Evolutionary conservation across 2,888 invertebrate species (phyloP), one percentile per base, ranked within the genome.

Genomic region (Uloborus plumipes): DNA sequence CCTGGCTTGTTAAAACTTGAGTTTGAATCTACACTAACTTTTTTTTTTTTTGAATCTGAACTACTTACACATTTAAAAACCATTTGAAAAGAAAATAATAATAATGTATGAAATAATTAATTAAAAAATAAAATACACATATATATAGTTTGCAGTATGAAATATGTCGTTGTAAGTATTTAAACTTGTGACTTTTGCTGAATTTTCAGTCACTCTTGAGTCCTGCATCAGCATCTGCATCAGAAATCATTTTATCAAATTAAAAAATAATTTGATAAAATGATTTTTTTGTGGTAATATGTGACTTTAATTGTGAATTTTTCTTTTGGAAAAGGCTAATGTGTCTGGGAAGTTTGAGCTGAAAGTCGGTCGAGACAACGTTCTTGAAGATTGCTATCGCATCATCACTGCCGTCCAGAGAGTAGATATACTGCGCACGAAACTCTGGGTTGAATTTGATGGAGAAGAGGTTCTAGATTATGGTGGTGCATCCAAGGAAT

Each of bases 361-460:
- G 88, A 97, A 97, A 91, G 90, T 92, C 22, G 93, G 95, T 50
- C 92, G 99, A 85, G 93, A 93, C 88, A 95, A 95, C 85, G 97
- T 99, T 88, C 91, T 99, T 87, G 99, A 99, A 90, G 99, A 99
- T 90, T 98, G 98, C 1, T 99, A 96, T 90, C 93, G 98, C 88
- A 94, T 95, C 89, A 97, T 99, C 88, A 97, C 94, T 89, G 93
- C 94, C 72, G 96, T 98, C 59, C 94, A 94, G 86, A 92, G 96
- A 87, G 93, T 96, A 84, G 98, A 98, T 89, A 91, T 97, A 88
- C 92, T 99, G 86, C 98, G 98, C 91, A 97, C 98, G 74, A 99
- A 99, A 90, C 91, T 99, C 75, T 99, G 99, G 99, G 94, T 99
- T 74, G 98, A 99, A 90, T 99, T 99, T 90, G 98, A 98, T 89